These are phyloP conservation scores for Drosophila recens DNA, from an alignment of 2,888 invertebrate genomes.

Conservation along the genomic window DNA sequence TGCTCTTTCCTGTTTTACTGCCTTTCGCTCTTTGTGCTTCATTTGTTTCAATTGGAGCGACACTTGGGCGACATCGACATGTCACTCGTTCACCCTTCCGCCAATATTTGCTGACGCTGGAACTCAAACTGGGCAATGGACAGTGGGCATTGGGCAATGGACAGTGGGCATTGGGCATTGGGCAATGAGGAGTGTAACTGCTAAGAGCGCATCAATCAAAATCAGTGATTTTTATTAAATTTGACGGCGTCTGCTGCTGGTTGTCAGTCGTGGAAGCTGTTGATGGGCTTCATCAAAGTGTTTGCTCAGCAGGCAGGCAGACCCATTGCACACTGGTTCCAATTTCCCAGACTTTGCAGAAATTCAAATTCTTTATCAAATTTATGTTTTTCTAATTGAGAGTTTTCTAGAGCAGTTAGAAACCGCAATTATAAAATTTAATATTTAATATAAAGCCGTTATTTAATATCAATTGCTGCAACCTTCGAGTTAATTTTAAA, in stretches of 20 bases:
- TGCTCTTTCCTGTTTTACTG: conserved; percentile 69
- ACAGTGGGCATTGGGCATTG: conserved; percentile 3
- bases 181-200: conserved; percentile 6
- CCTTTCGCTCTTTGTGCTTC: conserved; percentile 53
- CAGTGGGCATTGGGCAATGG: conserved; percentile 14
- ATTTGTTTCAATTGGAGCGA: conserved; percentile 81
- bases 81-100: conserved; percentile 72
- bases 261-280: conserved; percentile 58
- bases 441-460: no score
- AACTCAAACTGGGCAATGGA: conserved; percentile 28
- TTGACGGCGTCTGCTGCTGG: conserved; percentile 83
- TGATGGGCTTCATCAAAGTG: conserved; percentile 72
- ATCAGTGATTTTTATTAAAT: conserved; percentile 84
- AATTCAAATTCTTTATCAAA: background rate
- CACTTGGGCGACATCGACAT: conserved; percentile 62
- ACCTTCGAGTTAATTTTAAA: no score
- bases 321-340: conserved; percentile 6
- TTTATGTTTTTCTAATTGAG: no score
- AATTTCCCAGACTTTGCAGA: background rate
- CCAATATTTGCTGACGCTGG: conserved; percentile 75
- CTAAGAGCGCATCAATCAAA: conserved; percentile 83
- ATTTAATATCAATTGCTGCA: no score
- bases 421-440: no score
- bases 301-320: conserved; percentile 59
- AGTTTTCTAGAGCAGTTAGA: no score